A percentile compares a stretch with the other conserved stretches of the same genome.
phyloP scores from a whole-genome alignment of 2,113 vertebrate genomes.

The Prinia subflava region DNA sequence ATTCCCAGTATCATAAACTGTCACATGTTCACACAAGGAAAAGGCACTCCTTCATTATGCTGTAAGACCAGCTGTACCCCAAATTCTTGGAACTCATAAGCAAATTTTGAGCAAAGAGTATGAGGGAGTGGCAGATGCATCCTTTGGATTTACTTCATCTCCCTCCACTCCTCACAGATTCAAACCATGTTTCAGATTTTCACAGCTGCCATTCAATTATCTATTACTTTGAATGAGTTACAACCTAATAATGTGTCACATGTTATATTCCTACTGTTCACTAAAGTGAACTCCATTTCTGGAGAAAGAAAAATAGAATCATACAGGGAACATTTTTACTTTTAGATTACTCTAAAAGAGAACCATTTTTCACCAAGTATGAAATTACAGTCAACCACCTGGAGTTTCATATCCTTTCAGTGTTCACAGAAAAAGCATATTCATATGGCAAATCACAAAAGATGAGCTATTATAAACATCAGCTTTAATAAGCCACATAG shows the following conservation, averaged over 20 bases:
- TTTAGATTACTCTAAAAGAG: background rate
- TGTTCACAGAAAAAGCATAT: background rate
- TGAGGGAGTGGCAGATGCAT: background rate
- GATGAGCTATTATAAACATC: background rate
- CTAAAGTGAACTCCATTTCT: background rate
- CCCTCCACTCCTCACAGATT: background rate
- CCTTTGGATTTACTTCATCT: background rate
- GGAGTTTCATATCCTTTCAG: slow-evolving; percentile 24
- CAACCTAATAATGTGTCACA: background rate
- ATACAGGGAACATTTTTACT: background rate
- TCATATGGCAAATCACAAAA: slow-evolving; percentile 1
- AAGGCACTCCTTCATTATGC: background rate
- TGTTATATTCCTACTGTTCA: background rate
- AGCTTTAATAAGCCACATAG: background rate
- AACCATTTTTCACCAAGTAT: background rate
- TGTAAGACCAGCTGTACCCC: background rate
- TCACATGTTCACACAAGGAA: background rate
- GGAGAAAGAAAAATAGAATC: background rate
- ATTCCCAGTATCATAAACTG: background rate
- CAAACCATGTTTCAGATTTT: background rate
- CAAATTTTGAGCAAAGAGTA: background rate
- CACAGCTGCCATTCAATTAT: background rate
- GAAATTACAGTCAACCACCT: slow-evolving; percentile 34
- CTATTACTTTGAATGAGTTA: background rate
- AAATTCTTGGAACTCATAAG: background rate